Evolutionary conservation across 2,113 vertebrate genomes (phyloP).

Genomic region (Puffinus mauretanicus): DNA sequence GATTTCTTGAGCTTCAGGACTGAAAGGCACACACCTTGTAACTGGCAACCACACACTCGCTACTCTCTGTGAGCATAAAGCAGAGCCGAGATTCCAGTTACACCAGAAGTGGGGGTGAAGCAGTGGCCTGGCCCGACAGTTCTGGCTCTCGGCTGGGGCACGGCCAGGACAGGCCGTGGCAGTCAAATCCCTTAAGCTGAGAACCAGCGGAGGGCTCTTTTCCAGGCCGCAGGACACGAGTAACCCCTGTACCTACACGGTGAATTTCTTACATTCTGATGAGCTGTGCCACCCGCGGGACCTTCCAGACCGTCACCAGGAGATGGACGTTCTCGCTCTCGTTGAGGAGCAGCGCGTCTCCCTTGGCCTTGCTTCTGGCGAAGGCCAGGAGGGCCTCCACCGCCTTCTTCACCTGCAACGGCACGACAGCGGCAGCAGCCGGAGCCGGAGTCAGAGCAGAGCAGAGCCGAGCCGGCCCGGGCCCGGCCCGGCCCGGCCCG

Average conservation of each 20-base stretch:
- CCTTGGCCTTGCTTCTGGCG: conserved; percentile 66
- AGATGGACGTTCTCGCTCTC: conserved; percentile 79
- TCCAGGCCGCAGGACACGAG: background rate
- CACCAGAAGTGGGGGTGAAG: rapidly evolving
- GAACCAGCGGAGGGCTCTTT: rapidly evolving
- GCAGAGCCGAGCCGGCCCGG: background rate
- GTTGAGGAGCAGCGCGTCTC: conserved; percentile 68
- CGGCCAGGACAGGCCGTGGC: no score
- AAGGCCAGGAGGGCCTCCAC: conserved; percentile 79
- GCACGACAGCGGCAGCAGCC: background rate
- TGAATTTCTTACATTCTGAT: conserved; percentile 80
- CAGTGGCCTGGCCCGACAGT: rapidly evolving
- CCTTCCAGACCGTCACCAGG: conserved; percentile 86
- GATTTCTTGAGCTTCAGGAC: background rate
- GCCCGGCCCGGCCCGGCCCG: no score
- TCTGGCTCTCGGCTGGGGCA: background rate
- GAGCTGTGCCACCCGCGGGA: conserved; percentile 75
- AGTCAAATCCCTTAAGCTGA: rapidly evolving
- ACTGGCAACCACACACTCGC: background rate
- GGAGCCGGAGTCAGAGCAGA: background rate
- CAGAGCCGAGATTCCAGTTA: no score
- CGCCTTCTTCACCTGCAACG: conserved; percentile 84
- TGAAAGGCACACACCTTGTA: background rate
- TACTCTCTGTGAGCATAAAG: rapidly evolving
- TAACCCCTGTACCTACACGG: no score